A percentile compares a stretch with the other conserved stretches of the same genome.
Evolutionary conservation across 2,113 vertebrate species (phyloP).

Genomic region (Ophthalmolycus amberensis): DNA sequence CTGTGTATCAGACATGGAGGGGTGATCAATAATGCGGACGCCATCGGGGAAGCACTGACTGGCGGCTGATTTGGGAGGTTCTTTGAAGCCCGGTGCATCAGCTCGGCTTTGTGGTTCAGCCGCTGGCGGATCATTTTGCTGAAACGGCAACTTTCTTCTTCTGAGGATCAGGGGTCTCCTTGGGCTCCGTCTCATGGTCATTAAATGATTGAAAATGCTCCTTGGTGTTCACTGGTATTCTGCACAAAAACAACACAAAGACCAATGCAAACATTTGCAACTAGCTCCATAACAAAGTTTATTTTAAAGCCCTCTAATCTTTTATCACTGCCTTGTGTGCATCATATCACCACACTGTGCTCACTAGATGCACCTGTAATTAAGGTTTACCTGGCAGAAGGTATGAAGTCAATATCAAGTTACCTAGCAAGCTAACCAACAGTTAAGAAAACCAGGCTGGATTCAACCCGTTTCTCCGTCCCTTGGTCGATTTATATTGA

Average conservation of each 20-base stretch:
- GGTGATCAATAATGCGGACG: conserved; percentile 90
- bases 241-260: conserved; percentile 28
- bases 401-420: neutral
- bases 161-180: conserved; percentile 94
- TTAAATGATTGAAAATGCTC: conserved; percentile 57
- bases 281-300: neutral
- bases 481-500: neutral
- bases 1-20: conserved; percentile 89
- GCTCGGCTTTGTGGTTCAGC: conserved; percentile 57
- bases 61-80: conserved; percentile 30
- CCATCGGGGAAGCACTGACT: conserved; percentile 82
- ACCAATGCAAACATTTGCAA: neutral
- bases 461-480: neutral
- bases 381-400: conserved; percentile 12
- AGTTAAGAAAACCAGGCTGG: neutral
- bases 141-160: conserved; percentile 88
- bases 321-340: neutral
- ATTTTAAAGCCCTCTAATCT: neutral
- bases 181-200: conserved; percentile 93
- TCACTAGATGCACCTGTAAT: conserved; percentile 3
- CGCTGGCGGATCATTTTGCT: conserved; percentile 67
- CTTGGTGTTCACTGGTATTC: conserved; percentile 46
- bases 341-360: neutral
- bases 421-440: neutral
- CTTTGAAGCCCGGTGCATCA: conserved; percentile 27